Evolutionary conservation across 2,113 vertebrate species (phyloP), one percentile per base, ranked within the genome.

Genomic region (Microcebus lehilahytsara): DNA sequence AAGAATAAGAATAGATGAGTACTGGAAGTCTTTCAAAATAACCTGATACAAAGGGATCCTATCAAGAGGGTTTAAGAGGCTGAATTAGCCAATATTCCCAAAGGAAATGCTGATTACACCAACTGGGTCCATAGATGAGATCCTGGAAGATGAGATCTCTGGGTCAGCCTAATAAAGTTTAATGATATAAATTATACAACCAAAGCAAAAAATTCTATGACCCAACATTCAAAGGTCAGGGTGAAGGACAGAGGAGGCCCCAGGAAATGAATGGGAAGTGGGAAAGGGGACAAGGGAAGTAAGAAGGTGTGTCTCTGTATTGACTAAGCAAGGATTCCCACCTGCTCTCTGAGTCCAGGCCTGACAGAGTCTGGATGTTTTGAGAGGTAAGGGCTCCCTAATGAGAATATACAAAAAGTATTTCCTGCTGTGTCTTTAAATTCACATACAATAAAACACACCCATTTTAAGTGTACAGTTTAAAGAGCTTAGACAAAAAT

Each of bases 1-100:
- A 85, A 91, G 72, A 88, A 85, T 62, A 60, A 95, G 80, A 81
- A 86, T n/a, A 19, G 11, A 91, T 71, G 74, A 85, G 69, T 93
- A 79, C 40, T 80, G 23, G 34, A 96, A 88, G 8, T 49, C 67
- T 94, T 93, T 96, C 72, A 94, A 92, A 92, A 94, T 89, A 72
- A 72, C 32, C 42, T 67, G 60, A 80, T 69, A 77, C 30, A 96
- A 97, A 92, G 9, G 30, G 10, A 5, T 14, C 74, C n/a, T 81
- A 64, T 85, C 9, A 72, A 51, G 58, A 81, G 30, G 25, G 14
- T 46, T 0, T 69, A 66, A 92, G 34, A 95, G 17, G 22, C 5
- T 81, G 23, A 96, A 83, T 69, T 75, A 94, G 19, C 9, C 30
- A 91, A 79, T 34, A 78, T 91, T 60, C 56, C 51, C 93, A 25